Percentiles rank a stretch among this genome's conserved stretches.
Conservation (phyloP, 2,888 invertebrate species). For the Diogma glabrata region DNA sequence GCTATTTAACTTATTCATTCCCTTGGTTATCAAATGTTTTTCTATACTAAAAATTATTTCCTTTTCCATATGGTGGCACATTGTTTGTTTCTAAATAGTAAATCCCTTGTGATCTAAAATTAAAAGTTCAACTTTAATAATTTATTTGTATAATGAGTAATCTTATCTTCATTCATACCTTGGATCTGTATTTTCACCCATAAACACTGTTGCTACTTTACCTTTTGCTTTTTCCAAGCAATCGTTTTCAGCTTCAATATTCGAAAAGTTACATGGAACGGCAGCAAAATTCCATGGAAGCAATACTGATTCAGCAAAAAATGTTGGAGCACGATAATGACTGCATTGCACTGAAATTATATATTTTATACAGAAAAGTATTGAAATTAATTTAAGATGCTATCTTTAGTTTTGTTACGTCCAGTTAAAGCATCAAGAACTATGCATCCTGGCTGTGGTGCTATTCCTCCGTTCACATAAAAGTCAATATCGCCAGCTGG, state of each 20-base stretch:
- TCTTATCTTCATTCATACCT: conserved; percentile 24
- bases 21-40: too few relatives aligned
- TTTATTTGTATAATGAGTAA: neutral
- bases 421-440: conserved; percentile 24
- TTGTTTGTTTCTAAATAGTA: conserved; percentile 30
- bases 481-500: conserved; percentile 31
- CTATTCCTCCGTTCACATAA: conserved; percentile 31
- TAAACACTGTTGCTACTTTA: conserved; percentile 22
- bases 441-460: conserved; percentile 32
- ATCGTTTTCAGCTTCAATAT: too few relatives aligned
- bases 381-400: conserved; percentile 15
- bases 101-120: conserved; percentile 26
- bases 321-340: conserved; percentile 31
- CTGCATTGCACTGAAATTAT: conserved; percentile 28
- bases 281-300: conserved; percentile 28
- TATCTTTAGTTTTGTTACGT: too few relatives aligned
- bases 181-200: conserved; percentile 30
- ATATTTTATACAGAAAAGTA: too few relatives aligned
- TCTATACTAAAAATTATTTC: conserved; percentile 17
- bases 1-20: too few relatives aligned
- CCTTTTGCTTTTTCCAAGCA: conserved; percentile 16
- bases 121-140: conserved; percentile 16
- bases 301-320: conserved; percentile 32
- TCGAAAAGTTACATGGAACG: conserved; percentile 27
- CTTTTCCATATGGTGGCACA: conserved; percentile 28